A percentile compares a stretch with the other conserved stretches of the same genome.
phyloP scores from a whole-genome alignment of 2,888 invertebrate species.

The Hydraecia micacea region DNA sequence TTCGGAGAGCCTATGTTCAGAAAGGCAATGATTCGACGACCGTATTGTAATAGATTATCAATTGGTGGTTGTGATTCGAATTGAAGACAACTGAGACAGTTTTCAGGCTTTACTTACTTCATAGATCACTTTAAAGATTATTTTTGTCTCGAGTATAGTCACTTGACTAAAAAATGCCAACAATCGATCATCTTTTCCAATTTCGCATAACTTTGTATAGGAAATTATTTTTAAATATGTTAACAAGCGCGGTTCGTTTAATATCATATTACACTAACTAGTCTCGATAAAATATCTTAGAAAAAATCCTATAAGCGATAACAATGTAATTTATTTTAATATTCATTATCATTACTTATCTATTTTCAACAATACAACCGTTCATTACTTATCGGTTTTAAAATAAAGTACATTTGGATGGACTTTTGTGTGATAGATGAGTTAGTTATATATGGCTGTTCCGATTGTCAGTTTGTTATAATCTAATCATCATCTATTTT shows the following conservation, averaged over 20 bases:
- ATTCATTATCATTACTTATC: slow-evolving; percentile 41
- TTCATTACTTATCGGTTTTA: slow-evolving; percentile 51
- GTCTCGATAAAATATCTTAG: slow-evolving; percentile 50
- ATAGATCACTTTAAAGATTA: not conserved
- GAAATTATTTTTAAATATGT: slow-evolving; percentile 14
- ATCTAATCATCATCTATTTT: slow-evolving; percentile 7
- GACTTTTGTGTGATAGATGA: slow-evolving; percentile 60
- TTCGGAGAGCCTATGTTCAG: not conserved
- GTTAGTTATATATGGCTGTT: slow-evolving; percentile 26
- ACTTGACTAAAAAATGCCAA: not conserved
- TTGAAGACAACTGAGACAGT: not conserved
- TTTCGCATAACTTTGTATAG: slow-evolving; percentile 11
- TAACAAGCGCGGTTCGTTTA: slow-evolving; percentile 50
- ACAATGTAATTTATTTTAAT: slow-evolving; percentile 55
- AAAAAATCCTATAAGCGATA: slow-evolving; percentile 55
- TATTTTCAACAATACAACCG: slow-evolving; percentile 63
- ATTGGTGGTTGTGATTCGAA: slow-evolving; percentile 1
- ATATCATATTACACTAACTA: slow-evolving; percentile 30
- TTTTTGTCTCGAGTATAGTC: not conserved
- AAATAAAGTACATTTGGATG: slow-evolving; percentile 65
- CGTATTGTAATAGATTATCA: slow-evolving; percentile 1
- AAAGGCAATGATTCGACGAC: not conserved
- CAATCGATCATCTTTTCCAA: slow-evolving; percentile 21
- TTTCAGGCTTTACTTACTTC: not conserved
- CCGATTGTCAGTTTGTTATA: slow-evolving; percentile 31